phyloP scores from a whole-genome alignment of 1,140 invertebrate species.

The Psix sp. region DNA sequence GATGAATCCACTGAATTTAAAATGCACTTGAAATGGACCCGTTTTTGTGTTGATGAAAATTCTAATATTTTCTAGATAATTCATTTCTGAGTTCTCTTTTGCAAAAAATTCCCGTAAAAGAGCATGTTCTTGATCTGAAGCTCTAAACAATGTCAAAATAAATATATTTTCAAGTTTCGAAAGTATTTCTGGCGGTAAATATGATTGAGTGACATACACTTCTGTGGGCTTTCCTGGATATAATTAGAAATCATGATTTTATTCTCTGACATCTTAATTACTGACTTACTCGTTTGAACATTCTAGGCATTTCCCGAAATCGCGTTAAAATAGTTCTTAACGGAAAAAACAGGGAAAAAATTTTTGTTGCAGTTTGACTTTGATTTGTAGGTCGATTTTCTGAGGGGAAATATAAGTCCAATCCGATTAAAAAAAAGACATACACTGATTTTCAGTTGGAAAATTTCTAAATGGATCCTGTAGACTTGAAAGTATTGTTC shows the following conservation, averaged over 20 bases:
- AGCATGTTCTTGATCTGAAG: slow-evolving; percentile 3
- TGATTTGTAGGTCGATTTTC: background rate
- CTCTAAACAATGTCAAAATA: slow-evolving; percentile 4
- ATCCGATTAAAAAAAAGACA: slow-evolving; percentile 1
- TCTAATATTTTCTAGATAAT: slow-evolving; percentile 20
- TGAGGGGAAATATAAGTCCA: slow-evolving; percentile 7
- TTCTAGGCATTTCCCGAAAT: slow-evolving; percentile 5
- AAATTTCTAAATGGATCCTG: slow-evolving; percentile 13
- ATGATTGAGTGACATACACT: slow-evolving; percentile 15
- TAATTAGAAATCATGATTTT: slow-evolving; percentile 9
- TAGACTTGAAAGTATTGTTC: slow-evolving; percentile 6
- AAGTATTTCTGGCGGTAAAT: slow-evolving; percentile 17
- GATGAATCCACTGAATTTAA: slow-evolving; percentile 26
- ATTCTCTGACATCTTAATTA: background rate
- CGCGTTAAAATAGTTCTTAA: background rate
- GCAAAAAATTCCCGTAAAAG: slow-evolving; percentile 14
- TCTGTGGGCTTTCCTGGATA: slow-evolving; percentile 12
- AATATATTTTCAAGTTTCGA: slow-evolving; percentile 25
- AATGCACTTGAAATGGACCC: slow-evolving; percentile 16
- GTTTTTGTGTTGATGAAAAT: slow-evolving; percentile 16
- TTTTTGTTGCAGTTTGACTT: slow-evolving; percentile 1
- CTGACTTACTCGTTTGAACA: background rate
- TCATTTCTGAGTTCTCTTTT: slow-evolving; percentile 1
- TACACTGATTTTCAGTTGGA: slow-evolving; percentile 9
- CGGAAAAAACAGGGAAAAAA: slow-evolving; percentile 8